Evolutionary conservation across 2,797 vertebrate genomes (phyloP), one percentile per base, ranked within the genome.

Genomic region (Darevskia mixta): DNA sequence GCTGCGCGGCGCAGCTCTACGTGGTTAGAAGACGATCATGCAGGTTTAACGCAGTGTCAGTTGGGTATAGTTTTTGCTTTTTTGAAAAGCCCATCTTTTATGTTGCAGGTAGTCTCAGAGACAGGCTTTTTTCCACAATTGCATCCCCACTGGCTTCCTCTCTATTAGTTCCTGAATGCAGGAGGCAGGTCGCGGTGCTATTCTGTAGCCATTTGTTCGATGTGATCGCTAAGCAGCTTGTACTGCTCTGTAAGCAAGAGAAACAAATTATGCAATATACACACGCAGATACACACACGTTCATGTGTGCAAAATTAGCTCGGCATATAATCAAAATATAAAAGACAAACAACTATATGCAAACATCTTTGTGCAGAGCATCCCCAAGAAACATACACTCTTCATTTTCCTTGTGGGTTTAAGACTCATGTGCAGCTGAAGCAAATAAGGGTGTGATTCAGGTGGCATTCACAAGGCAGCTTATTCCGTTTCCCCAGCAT

Each of bases 161-260:
- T 58, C 79, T 64, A 18, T 18, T 80, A 1, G 23, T 58, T 76
- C 61, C 27, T 0, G 0, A 35, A 1, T 0, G 82, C 35, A 1
- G 69, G 0, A 0, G 13, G 88, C 88, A 0, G 1, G 79, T 64
- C 71, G 0, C 0, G 8, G 0, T 0, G 45, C 92, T 98, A 99
- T 85, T 99, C 98, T 0, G 94, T 25, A 0, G 98, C 98, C 98
- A 98, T 99, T 95, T 98, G 98, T 93, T 99, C 98, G 4, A 99
- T 99, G 97, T 99, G 98, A 88, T 99, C 98, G 0, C 96, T 98
- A 90, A 99, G 97, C 94, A 99, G 96, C 97, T 99, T 99, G 97
- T 98, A 98, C 92, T 99, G 99, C 94, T 99, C 99, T 99, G 96
- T 7, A 95, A 82, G 93, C 92, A 76, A 69, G 89, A 61, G 38